phyloP scores from a whole-genome alignment of 2,888 invertebrate species.

The Aphidius colemani region DNA sequence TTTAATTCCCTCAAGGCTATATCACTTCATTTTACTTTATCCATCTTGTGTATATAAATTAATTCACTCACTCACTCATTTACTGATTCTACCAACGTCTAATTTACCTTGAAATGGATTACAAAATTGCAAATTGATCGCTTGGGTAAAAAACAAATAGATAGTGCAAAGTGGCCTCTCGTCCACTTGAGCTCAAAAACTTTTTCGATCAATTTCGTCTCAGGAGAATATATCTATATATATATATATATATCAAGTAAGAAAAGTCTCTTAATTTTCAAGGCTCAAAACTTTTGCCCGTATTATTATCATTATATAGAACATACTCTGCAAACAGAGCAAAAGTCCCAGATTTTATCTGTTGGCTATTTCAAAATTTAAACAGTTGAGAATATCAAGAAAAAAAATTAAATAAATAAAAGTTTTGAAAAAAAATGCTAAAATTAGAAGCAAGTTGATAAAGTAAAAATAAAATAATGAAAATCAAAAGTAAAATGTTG shows the following conservation, averaged over 20 bases:
- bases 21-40: neutral
- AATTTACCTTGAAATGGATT: constrained; percentile 22
- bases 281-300: constrained; percentile 4
- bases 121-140: constrained; percentile 26
- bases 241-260: no score
- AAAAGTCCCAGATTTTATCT: neutral
- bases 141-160: constrained; percentile 19
- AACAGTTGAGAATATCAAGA: neutral
- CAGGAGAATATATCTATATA: neutral
- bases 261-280: constrained; percentile 21
- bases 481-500: neutral
- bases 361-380: neutral
- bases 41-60: no score
- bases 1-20: neutral
- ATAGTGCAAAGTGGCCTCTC: constrained; percentile 2
- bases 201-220: constrained; percentile 27
- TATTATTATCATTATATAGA: neutral
- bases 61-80: no score
- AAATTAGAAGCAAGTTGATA: neutral
- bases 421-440: neutral
- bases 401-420: neutral
- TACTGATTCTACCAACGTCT: constrained; percentile 11
- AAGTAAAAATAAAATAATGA: neutral
- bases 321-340: neutral
- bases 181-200: constrained; percentile 9